phyloP scores from a whole-genome alignment of 2,888 invertebrate genomes.

The Osmoderma eremita region DNA sequence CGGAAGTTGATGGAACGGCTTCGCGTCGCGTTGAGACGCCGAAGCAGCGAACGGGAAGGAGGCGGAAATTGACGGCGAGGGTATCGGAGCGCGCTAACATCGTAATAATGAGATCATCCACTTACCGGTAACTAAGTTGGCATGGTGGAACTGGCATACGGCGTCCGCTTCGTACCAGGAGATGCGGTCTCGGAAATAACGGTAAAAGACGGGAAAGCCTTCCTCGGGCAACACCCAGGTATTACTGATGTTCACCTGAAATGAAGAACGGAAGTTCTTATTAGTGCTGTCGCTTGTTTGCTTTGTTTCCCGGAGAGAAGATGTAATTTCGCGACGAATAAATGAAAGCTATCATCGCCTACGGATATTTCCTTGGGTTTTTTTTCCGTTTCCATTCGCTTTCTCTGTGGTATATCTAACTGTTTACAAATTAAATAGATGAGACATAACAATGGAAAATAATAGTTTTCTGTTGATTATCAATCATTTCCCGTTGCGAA shows the following conservation, averaged over 20 bases:
- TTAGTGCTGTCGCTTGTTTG: no score
- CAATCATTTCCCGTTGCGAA: no score
- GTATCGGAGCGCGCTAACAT: constrained; percentile 34
- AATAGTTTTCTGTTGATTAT: no score
- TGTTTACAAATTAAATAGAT: no score
- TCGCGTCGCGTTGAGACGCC: neutral
- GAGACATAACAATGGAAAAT: no score
- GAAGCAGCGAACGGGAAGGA: neutral
- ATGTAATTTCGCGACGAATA: no score
- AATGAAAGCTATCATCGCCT: no score
- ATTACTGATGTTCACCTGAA: constrained; percentile 83
- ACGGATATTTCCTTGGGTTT: no score
- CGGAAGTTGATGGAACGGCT: neutral
- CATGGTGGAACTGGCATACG: constrained; percentile 85
- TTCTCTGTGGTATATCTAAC: no score
- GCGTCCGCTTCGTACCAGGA: constrained; percentile 88
- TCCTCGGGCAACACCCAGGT: constrained; percentile 85
- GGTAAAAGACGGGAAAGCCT: constrained; percentile 83
- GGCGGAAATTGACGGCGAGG: constrained; percentile 25
- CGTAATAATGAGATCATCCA: constrained; percentile 43
- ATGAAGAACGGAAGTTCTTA: constrained; percentile 43
- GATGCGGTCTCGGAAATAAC: constrained; percentile 84
- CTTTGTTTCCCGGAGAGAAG: no score
- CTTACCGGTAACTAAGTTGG: constrained; percentile 82
- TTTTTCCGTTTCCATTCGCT: no score